Percentiles rank a stretch among this genome's conserved stretches.
Conservation (phyloP, 2,113 vertebrate species). For the Danio rerio region DNA sequence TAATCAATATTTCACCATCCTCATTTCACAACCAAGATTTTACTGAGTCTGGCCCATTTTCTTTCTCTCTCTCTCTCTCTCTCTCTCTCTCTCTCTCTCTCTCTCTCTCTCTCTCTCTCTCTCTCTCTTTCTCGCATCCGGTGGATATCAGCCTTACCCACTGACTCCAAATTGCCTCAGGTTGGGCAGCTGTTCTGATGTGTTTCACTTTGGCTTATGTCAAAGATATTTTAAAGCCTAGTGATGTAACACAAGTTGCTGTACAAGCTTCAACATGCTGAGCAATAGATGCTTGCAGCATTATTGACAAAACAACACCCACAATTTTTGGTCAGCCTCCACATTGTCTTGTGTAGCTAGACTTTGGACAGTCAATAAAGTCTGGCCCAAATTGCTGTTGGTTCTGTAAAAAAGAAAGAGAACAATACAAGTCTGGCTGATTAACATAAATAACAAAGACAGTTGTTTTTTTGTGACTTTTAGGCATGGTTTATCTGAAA, state of each 20-base stretch:
- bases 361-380: neutral
- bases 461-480: neutral
- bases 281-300: neutral
- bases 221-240: neutral
- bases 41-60: neutral
- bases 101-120: neutral
- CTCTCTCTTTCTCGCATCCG: neutral
- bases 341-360: neutral
- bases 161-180: neutral
- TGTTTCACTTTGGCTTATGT: neutral
- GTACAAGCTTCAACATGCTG: neutral
- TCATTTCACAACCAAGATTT: conserved; percentile 8
- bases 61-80: neutral
- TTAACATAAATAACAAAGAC: no score
- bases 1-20: conserved; percentile 21
- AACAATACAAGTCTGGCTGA: no score
- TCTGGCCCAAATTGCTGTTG: neutral
- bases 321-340: neutral
- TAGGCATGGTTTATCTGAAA: neutral
- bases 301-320: conserved; percentile 2
- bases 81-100: neutral
- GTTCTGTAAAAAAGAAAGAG: neutral
- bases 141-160: conserved; percentile 3
- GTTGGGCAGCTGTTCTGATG: neutral
- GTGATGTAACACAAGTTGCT: conserved; percentile 6